Evolutionary conservation across 2,113 vertebrate genomes (phyloP), one percentile per base, ranked within the genome.

Genomic region (western clawed frog (Xenopus tropicalis)): DNA sequence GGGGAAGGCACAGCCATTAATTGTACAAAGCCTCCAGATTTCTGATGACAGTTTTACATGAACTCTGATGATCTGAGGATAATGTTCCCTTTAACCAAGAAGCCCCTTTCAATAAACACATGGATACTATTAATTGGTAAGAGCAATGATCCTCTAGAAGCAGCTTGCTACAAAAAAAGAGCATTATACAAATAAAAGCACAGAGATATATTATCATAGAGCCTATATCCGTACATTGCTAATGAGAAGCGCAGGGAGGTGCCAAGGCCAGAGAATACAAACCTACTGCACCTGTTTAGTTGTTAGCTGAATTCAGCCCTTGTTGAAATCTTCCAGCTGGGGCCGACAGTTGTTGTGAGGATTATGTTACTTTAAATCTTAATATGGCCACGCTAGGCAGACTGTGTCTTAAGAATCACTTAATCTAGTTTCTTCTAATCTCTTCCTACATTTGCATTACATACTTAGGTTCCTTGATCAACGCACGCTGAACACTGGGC

Each of bases 321-420:
- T 89, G 88, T 87, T 83, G 88, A 81, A 84, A 78, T 80, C 51
- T 81, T 82, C 88, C 85, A 93, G 90, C 88, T 91, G 87, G 85
- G 85, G 77, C 86, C 88, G 87, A 89, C 91, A 93, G 93, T 93
- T 92, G 91, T 82, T 87, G 85, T 79, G 81, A 85, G 89, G 92
- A 94, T 94, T 93, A 91, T 85, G 91, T 94, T 92, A 91, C 92
- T 90, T 90, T 89, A 92, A 90, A 88, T 83, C 83, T 90, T 88
- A 89, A 92, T 89, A 89, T 90, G 89, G 87, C 88, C 85, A 83
- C 85, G 85, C 85, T 84, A 90, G 89, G 88, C 91, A 90, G 89
- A 80, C 77, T 80, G 77, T 83, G 85, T 84, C 74, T 92, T 92
- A 90, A 88, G 88, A 90, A 90, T 91, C 85, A 86, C 82, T 89